Evolutionary conservation across 2,797 vertebrate genomes (phyloP).

Genomic region (Cygnus olor): DNA sequence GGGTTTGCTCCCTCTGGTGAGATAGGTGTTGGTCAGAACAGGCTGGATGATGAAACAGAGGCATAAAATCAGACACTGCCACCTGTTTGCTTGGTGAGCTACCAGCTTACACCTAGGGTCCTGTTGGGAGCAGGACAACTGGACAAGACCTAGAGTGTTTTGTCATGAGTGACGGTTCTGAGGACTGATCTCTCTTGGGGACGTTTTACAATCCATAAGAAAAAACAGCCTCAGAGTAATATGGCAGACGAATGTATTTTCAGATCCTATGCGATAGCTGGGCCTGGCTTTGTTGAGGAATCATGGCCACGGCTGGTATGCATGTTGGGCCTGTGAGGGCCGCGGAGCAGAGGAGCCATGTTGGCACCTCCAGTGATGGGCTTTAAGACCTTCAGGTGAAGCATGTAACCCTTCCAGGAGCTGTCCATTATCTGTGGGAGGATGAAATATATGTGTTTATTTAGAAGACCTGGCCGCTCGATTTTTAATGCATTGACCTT

Average conservation of each 20-base stretch:
- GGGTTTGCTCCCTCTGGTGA: neutral
- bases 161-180: neutral
- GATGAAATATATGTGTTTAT: neutral
- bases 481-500: neutral
- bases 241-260: neutral
- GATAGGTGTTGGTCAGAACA: neutral
- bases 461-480: neutral
- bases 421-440: neutral
- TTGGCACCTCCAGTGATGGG: neutral
- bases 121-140: neutral
- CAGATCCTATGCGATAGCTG: neutral
- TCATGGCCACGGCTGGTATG: neutral
- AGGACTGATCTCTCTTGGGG: neutral
- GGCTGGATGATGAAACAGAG: neutral
- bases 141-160: neutral
- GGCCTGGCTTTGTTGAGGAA: neutral
- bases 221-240: neutral
- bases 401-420: neutral
- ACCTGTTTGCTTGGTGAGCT: neutral
- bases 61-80: neutral
- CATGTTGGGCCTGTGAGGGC: neutral
- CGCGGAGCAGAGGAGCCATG: fast-evolving
- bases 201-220: neutral
- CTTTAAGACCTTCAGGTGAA: neutral
- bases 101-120: neutral